Percentiles rank a stretch among this genome's conserved stretches.
phyloP scores from a whole-genome alignment of 2,113 vertebrate species.

The Callionymus lyra region DNA sequence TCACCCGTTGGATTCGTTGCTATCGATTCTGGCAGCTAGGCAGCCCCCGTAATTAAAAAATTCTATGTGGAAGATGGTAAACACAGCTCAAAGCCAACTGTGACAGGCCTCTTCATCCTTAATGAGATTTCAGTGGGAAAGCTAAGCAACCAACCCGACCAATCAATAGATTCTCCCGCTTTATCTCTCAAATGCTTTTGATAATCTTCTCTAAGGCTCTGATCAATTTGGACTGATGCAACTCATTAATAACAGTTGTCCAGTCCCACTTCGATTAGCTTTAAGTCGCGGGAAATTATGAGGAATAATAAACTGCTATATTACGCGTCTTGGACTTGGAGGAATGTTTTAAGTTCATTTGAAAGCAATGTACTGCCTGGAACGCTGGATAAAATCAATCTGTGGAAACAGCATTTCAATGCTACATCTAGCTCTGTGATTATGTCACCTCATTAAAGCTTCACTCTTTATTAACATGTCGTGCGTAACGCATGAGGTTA shows the following conservation, averaged over 20 bases:
- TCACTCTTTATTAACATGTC: conserved; percentile 45
- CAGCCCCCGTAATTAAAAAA: conserved; percentile 55
- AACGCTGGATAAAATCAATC: conserved; percentile 2
- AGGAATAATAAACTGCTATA: neutral
- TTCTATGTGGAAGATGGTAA: conserved; percentile 52
- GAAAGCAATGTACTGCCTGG: neutral
- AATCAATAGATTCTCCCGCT: conserved; percentile 57
- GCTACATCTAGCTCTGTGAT: conserved; percentile 11
- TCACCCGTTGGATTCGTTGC: conserved; percentile 31
- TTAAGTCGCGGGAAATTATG: conserved; percentile 25
- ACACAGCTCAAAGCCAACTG: conserved; percentile 53
- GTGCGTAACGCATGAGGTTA: conserved; percentile 17
- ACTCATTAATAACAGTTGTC: conserved; percentile 57
- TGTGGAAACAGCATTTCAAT: conserved; percentile 8
- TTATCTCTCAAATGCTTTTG: conserved; percentile 58
- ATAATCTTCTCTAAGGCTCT: conserved; percentile 60
- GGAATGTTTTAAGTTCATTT: too few relatives aligned
- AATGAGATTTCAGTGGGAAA: conserved; percentile 62
- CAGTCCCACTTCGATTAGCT: conserved; percentile 25
- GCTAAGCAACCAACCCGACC: conserved; percentile 44
- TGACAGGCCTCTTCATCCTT: conserved; percentile 49
- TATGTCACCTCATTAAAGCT: conserved; percentile 32
- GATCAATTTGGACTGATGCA: conserved; percentile 58
- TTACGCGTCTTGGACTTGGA: conserved; percentile 1
- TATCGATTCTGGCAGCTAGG: conserved; percentile 53